Conservation (phyloP, 1,140 invertebrate species). For the Conus ventricosus region DNA sequence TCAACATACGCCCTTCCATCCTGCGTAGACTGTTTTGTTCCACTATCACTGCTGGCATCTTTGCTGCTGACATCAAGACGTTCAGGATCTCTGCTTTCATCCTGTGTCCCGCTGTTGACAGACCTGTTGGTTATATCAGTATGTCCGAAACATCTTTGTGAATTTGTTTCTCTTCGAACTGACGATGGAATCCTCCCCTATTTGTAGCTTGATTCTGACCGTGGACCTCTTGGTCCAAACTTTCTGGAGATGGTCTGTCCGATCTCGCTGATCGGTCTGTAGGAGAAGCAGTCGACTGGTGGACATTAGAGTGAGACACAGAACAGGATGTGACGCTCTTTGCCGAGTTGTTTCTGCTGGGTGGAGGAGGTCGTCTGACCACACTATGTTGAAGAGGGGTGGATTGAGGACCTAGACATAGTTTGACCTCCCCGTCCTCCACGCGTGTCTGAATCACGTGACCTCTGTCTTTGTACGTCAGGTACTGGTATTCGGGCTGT, state of each 20-base stretch:
- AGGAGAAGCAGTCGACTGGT: background rate
- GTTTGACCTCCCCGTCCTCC: slow-evolving; percentile 13
- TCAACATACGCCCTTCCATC: too few species aligned
- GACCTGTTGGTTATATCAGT: too few species aligned
- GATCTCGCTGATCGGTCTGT: background rate
- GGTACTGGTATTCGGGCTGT: slow-evolving; percentile 14
- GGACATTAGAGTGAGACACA: background rate
- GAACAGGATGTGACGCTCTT: background rate
- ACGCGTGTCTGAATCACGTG: slow-evolving; percentile 11
- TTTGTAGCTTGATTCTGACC: background rate
- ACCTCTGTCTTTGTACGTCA: background rate
- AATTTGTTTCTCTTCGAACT: too few species aligned
- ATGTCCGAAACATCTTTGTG: too few species aligned
- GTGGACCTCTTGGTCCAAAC: background rate
- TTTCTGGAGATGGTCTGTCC: background rate
- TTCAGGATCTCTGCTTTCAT: too few species aligned
- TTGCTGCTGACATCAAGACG: too few species aligned
- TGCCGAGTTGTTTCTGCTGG: background rate
- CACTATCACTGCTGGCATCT: too few species aligned
- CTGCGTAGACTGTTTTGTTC: too few species aligned
- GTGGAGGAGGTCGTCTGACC: background rate
- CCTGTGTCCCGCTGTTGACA: too few species aligned
- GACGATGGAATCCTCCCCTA: background rate
- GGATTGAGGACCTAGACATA: background rate
- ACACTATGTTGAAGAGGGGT: background rate